Conservation (phyloP, 2,888 invertebrate genomes). For the Meiosimyza decipiens region DNA sequence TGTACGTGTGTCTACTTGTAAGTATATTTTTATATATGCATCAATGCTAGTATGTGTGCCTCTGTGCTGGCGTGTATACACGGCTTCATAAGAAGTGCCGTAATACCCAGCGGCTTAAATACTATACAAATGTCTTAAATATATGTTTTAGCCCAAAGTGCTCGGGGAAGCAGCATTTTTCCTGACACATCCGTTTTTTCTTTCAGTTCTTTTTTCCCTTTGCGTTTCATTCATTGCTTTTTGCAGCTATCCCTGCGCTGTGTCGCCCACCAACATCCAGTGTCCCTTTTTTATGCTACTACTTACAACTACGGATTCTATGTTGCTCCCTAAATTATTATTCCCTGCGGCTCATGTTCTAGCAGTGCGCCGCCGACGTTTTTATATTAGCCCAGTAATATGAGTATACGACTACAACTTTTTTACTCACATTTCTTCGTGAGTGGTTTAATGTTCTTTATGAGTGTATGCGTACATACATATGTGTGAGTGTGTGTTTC, state of each 20-base stretch:
- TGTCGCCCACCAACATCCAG: neutral
- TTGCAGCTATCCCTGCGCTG: neutral
- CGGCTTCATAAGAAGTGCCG: constrained; percentile 21
- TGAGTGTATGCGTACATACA: neutral
- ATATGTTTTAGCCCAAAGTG: constrained; percentile 32
- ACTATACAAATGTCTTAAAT: constrained; percentile 29
- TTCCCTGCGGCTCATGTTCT: constrained; percentile 37
- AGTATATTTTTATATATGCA: neutral
- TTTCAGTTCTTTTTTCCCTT: neutral
- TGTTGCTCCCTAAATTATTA: constrained; percentile 36
- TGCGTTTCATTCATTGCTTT: neutral
- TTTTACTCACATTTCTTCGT: constrained; percentile 28
- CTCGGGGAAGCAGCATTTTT: constrained; percentile 25
- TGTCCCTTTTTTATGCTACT: neutral
- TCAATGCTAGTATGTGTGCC: neutral
- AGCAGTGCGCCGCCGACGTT: constrained; percentile 31
- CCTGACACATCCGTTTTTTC: constrained; percentile 25
- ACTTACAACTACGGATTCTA: neutral
- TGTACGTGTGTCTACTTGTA: constrained; percentile 1
- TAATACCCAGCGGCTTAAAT: constrained; percentile 34
- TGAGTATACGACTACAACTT: neutral
- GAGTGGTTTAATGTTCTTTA: constrained; percentile 30
- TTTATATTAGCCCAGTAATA: constrained; percentile 38
- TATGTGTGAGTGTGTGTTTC: no score
- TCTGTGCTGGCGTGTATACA: constrained; percentile 10